phyloP scores from a whole-genome alignment of 2,888 invertebrate species.

The Polydrusus pterygomalis region DNA sequence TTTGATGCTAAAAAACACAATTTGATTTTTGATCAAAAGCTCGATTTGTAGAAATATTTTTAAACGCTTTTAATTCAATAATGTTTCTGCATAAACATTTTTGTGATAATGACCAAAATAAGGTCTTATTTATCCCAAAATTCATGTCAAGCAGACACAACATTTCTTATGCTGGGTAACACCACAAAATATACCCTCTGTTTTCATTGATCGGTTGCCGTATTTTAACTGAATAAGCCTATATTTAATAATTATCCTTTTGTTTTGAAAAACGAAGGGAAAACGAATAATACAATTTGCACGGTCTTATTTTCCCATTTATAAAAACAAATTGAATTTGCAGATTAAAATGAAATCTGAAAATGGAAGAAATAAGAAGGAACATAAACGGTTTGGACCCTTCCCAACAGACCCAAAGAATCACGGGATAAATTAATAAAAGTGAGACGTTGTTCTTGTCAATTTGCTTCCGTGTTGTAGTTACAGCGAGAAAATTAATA shows the following conservation, averaged over 20 bases:
- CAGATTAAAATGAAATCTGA: conserved; percentile 23
- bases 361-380: conserved; percentile 22
- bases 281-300: conserved; percentile 8
- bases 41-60: too few relatives aligned
- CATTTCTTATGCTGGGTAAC: too few relatives aligned
- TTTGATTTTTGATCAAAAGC: too few relatives aligned
- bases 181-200: too few relatives aligned
- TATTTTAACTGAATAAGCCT: neutral
- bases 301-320: conserved; percentile 3
- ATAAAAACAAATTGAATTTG: conserved; percentile 19
- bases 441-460: conserved; percentile 7
- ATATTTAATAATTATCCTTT: conserved; percentile 4
- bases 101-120: too few relatives aligned
- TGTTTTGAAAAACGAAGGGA: neutral
- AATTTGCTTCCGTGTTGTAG: conserved; percentile 17
- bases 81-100: too few relatives aligned
- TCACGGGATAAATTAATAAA: conserved; percentile 29
- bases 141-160: too few relatives aligned
- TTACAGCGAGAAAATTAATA: neutral
- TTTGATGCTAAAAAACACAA: too few relatives aligned
- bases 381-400: conserved; percentile 1
- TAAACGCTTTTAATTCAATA: too few relatives aligned
- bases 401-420: conserved; percentile 28
- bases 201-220: too few relatives aligned
- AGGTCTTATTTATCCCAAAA: too few relatives aligned